Percentiles rank a stretch among this genome's conserved stretches.
Evolutionary conservation across 2,797 vertebrate genomes (phyloP).

Genomic region (Spinus pinus): DNA sequence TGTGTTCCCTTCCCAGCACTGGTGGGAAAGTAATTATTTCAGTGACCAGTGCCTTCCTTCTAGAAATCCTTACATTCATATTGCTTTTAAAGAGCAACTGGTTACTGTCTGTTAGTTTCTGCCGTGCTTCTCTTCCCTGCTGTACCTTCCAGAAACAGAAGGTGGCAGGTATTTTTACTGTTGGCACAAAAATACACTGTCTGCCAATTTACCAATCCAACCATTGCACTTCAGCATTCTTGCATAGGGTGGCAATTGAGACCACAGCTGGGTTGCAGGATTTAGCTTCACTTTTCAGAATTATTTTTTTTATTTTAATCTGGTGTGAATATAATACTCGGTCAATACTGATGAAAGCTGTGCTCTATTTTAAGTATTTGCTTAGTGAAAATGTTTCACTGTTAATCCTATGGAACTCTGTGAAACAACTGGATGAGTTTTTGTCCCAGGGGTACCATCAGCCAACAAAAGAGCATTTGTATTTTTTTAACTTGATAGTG

Average conservation of each 20-base stretch:
- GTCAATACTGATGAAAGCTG: neutral
- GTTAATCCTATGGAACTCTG: neutral
- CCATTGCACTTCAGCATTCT: neutral
- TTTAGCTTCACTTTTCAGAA: neutral
- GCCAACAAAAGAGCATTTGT: neutral
- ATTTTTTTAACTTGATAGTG: neutral
- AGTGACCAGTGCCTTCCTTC: neutral
- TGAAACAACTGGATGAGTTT: neutral
- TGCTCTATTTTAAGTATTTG: neutral
- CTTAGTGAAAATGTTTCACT: neutral
- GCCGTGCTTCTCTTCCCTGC: neutral
- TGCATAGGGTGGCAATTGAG: slow-evolving; percentile 3
- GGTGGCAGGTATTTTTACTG: slow-evolving; percentile 19
- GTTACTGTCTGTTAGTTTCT: neutral
- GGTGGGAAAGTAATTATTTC: neutral
- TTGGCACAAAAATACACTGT: neutral
- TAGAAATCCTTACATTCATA: neutral
- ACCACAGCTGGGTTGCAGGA: neutral
- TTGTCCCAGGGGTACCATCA: neutral
- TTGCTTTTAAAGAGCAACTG: neutral
- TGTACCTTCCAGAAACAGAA: slow-evolving; percentile 1
- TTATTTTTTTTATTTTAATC: neutral
- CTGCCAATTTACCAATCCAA: neutral
- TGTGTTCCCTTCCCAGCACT: neutral
- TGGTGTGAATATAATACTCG: neutral